Evolutionary conservation across 2,888 invertebrate species (phyloP).

Genomic region (Heliconius erato): DNA sequence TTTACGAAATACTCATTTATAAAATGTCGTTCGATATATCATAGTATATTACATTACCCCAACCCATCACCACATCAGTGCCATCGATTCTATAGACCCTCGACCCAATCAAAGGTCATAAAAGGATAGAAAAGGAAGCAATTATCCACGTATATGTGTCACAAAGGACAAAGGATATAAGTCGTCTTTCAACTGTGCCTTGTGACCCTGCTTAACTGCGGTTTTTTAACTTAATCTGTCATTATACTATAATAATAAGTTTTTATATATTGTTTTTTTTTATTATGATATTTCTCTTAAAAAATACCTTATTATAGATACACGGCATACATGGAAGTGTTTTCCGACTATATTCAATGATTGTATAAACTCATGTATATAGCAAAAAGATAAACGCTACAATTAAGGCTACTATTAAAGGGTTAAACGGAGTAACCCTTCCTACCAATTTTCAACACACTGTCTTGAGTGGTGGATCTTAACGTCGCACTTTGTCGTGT

Average conservation of each 20-base stretch:
- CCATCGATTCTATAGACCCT: constrained; percentile 14
- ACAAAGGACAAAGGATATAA: constrained; percentile 26
- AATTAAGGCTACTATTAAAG: no score
- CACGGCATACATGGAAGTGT: no score
- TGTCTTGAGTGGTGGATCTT: no score
- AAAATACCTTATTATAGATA: no score
- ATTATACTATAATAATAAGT: not conserved
- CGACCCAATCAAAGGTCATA: constrained; percentile 41
- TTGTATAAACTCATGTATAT: no score
- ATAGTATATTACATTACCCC: constrained; percentile 1
- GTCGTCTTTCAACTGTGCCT: constrained; percentile 28
- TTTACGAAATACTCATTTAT: not conserved
- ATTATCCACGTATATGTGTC: constrained; percentile 34
- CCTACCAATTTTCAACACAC: no score
- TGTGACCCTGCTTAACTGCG: not conserved
- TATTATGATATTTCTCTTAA: no score
- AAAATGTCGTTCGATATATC: constrained; percentile 2
- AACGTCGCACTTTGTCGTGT: no score
- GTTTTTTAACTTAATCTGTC: not conserved
- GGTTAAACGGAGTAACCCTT: no score
- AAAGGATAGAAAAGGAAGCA: constrained; percentile 45
- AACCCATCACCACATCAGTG: constrained; percentile 2
- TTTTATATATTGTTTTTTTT: not conserved
- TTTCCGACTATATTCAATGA: no score
- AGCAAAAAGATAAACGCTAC: no score